phyloP scores from a whole-genome alignment of 2,888 invertebrate species.

The Dasypolia templi region DNA sequence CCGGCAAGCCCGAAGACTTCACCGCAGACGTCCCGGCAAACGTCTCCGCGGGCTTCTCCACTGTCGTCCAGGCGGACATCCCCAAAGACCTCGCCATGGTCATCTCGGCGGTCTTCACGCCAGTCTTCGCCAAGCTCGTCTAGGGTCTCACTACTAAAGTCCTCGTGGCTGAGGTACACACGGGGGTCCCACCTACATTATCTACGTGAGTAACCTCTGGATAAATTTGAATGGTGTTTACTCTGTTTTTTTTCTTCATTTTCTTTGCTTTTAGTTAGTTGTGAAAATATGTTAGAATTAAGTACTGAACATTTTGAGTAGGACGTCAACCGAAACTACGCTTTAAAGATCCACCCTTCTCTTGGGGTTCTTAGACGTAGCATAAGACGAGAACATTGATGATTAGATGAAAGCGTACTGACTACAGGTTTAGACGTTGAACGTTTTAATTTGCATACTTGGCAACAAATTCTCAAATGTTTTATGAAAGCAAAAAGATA shows the following conservation, averaged over 20 bases:
- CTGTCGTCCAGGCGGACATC: conserved; percentile 22
- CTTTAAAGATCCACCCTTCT: background rate
- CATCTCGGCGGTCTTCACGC: conserved; percentile 30
- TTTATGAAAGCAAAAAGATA: background rate
- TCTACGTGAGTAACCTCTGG: conserved; percentile 45
- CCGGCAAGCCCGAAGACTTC: conserved; percentile 4
- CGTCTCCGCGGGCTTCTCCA: conserved; percentile 10
- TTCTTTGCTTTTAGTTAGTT: background rate
- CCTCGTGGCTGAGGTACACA: conserved; percentile 33
- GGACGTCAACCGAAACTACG: background rate
- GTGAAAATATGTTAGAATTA: background rate
- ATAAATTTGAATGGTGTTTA: conserved; percentile 40
- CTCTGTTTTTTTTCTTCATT: too few species aligned
- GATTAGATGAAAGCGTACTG: background rate
- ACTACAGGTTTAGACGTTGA: background rate
- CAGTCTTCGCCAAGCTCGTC: conserved; percentile 18
- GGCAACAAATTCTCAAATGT: background rate
- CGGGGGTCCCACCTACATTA: conserved; percentile 21
- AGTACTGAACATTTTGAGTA: background rate
- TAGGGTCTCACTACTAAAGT: conserved; percentile 14
- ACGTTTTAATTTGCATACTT: background rate
- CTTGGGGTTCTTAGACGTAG: background rate
- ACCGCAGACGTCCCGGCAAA: conserved; percentile 6
- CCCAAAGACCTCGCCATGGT: conserved; percentile 33
- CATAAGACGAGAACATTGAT: background rate